Conservation (phyloP, 2,888 invertebrate genomes). For the Kuschelorhynchus macadamiae region DNA sequence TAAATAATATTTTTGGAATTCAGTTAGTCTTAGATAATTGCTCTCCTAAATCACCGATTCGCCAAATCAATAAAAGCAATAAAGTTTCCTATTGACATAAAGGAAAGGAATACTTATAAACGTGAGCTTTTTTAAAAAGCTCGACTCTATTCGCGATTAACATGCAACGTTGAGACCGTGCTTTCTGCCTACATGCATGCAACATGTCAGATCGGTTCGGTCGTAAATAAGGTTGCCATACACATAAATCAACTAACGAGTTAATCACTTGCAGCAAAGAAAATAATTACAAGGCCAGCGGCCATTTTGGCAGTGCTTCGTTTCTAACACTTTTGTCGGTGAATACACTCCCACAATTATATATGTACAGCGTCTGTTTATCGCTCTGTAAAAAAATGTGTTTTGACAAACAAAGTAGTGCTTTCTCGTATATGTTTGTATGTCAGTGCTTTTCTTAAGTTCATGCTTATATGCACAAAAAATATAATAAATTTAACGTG, state of each 20-base stretch:
- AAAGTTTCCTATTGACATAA: slow-evolving; percentile 37
- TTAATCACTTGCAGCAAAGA: slow-evolving; percentile 69
- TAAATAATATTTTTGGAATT: slow-evolving; percentile 3
- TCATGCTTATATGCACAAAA: no score
- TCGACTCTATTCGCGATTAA: slow-evolving; percentile 65
- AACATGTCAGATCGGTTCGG: slow-evolving; percentile 66
- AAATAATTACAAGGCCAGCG: slow-evolving; percentile 70
- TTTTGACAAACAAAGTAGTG: no score
- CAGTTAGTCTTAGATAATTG: not conserved
- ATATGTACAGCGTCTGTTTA: no score
- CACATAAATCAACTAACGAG: slow-evolving; percentile 70
- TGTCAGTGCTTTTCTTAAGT: no score
- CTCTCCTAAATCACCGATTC: slow-evolving; percentile 16
- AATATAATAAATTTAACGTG: no score
- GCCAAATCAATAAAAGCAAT: slow-evolving; percentile 35
- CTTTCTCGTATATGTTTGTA: no score
- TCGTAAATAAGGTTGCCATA: slow-evolving; percentile 66
- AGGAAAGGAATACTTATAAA: slow-evolving; percentile 57
- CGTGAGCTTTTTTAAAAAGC: slow-evolving; percentile 49
- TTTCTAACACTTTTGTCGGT: slow-evolving; percentile 39
- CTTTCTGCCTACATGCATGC: slow-evolving; percentile 68
- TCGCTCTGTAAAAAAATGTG: no score
- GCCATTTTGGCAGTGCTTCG: slow-evolving; percentile 57
- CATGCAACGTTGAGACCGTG: slow-evolving; percentile 68
- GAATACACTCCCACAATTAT: slow-evolving; percentile 36